phyloP scores from a whole-genome alignment of 2,113 vertebrate genomes.

The Monopterus albus region DNA sequence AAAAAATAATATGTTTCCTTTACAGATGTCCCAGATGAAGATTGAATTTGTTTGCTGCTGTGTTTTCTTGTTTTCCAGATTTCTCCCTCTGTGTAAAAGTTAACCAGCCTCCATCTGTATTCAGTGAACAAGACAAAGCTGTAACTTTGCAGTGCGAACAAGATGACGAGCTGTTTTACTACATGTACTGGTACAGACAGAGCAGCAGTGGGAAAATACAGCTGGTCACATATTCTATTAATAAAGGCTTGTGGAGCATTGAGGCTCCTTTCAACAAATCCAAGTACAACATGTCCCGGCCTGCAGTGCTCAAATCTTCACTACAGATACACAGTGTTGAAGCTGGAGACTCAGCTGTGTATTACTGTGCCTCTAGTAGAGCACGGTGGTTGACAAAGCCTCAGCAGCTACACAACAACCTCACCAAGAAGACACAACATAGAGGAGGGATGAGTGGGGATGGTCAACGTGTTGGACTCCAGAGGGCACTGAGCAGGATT shows the following conservation, averaged over 20 bases:
- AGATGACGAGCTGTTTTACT: neutral
- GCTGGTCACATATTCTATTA: neutral
- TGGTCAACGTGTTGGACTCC: neutral
- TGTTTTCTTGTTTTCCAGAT: conserved; percentile 36
- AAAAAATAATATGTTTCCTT: too few relatives aligned
- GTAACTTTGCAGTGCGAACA: conserved; percentile 57
- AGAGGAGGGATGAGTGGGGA: neutral
- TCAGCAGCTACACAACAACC: conserved; percentile 19
- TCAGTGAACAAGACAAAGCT: neutral
- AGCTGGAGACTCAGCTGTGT: conserved; percentile 31
- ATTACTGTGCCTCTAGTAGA: conserved; percentile 20
- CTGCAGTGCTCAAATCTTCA: neutral
- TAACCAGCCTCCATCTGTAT: neutral
- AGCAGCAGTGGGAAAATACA: neutral
- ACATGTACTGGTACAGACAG: conserved; percentile 44
- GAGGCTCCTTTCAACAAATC: conserved; percentile 8
- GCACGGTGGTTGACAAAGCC: conserved; percentile 4
- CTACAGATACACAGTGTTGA: neutral
- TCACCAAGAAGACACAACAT: neutral
- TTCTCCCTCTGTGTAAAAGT: conserved; percentile 17
- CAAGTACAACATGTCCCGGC: conserved; percentile 5
- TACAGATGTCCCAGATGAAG: too few relatives aligned
- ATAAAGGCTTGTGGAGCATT: fast-evolving
- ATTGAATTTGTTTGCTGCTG: neutral
- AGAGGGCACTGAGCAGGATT: fast-evolving